Percentiles rank a stretch among this genome's conserved stretches.
Evolutionary conservation across 2,797 vertebrate genomes (phyloP).

Genomic region (Pseudochirops corinnae): DNA sequence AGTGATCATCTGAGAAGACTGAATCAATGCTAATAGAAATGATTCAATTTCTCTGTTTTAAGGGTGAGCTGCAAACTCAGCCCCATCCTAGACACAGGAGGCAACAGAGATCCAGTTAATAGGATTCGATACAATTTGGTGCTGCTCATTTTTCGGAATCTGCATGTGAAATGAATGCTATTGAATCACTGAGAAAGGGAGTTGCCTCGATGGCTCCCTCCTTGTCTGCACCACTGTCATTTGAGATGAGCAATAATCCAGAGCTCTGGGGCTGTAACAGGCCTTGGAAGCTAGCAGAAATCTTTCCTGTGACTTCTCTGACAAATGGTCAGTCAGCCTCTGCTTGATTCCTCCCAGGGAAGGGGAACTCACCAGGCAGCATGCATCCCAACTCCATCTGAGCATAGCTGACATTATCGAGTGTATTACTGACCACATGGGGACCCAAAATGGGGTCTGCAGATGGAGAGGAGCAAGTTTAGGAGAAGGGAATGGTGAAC

Average conservation of each 20-base stretch:
- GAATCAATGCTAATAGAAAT: not conserved
- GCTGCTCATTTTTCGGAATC: not conserved
- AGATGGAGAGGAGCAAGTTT: not conserved
- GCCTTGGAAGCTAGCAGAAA: not conserved
- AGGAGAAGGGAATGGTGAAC: not conserved
- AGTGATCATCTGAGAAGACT: not conserved
- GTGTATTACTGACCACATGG: not conserved
- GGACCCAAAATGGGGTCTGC: not conserved
- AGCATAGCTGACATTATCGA: not conserved
- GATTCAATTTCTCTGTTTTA: not conserved
- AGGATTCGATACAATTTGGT: not conserved
- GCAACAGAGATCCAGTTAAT: not conserved
- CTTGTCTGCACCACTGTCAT: not conserved
- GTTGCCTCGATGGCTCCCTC: not conserved
- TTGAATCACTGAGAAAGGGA: not conserved
- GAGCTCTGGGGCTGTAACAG: rapidly evolving
- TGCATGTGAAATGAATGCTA: not conserved
- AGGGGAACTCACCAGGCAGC: not conserved
- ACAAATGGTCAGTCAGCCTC: not conserved
- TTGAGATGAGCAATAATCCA: not conserved
- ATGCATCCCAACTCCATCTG: not conserved
- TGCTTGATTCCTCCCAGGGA: not conserved
- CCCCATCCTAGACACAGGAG: not conserved
- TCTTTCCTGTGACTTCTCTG: not conserved
- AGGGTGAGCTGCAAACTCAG: not conserved